These are phyloP conservation scores for Plagodis dolabraria DNA, from an alignment of 2,888 invertebrate genomes.

Conservation along the genomic window DNA sequence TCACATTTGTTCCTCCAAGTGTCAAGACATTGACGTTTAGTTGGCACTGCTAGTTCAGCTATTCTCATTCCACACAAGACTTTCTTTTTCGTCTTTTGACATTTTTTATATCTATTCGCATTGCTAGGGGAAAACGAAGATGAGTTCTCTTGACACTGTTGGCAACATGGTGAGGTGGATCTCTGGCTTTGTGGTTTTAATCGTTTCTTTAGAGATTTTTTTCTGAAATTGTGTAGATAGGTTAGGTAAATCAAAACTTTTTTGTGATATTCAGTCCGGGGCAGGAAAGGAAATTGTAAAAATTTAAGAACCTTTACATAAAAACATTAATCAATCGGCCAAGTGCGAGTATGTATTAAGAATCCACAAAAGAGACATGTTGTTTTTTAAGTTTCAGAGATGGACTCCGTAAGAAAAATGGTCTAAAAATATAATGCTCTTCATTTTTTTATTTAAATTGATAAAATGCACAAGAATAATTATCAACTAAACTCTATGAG, in stretches of 20 bases:
- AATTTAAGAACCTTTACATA: too few species aligned
- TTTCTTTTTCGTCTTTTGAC: conserved; percentile 18
- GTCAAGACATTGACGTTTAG: conserved; percentile 70
- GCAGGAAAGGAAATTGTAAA: too few species aligned
- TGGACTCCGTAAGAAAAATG: too few species aligned
- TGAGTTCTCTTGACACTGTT: conserved; percentile 1
- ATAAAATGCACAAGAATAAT: too few species aligned
- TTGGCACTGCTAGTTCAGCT: conserved; percentile 67
- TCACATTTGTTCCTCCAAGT: conserved; percentile 65
- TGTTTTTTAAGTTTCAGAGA: too few species aligned
- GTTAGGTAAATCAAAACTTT: neutral
- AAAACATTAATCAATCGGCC: too few species aligned
- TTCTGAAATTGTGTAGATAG: conserved; percentile 17
- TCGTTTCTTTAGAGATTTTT: conserved; percentile 12
- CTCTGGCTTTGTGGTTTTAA: conserved; percentile 14
- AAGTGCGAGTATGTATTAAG: too few species aligned
- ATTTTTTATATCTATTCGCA: neutral
- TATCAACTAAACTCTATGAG: too few species aligned
- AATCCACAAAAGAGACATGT: too few species aligned
- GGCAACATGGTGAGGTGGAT: conserved; percentile 12
- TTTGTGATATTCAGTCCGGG: too few species aligned
- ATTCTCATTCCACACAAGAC: conserved; percentile 62
- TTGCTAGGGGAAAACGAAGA: neutral
- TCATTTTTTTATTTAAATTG: too few species aligned
- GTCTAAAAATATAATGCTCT: too few species aligned